Percentiles rank a stretch among this genome's conserved stretches.
Evolutionary conservation across 2,888 invertebrate species (phyloP).

Genomic region (Meandrusa payeni): DNA sequence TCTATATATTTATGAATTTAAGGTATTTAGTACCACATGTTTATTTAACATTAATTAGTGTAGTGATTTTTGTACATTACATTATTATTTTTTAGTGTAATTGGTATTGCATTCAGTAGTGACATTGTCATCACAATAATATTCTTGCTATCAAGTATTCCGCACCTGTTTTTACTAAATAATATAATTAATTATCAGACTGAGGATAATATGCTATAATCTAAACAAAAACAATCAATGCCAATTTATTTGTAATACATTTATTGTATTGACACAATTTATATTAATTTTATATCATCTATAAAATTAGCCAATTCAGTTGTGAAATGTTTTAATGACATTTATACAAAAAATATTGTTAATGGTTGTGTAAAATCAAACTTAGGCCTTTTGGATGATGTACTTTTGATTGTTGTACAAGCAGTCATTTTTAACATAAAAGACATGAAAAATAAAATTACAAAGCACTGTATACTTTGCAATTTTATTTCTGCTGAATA

Average conservation of each 20-base stretch:
- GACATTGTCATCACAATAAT: slow-evolving; percentile 22
- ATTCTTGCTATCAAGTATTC: slow-evolving; percentile 9
- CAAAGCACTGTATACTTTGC: too few species aligned
- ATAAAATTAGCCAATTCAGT: slow-evolving; percentile 1
- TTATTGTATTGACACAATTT: slow-evolving; percentile 3
- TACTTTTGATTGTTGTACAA: slow-evolving; percentile 31
- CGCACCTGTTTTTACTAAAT: slow-evolving; percentile 32
- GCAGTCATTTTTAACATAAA: too few species aligned
- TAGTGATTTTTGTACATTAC: slow-evolving; percentile 21
- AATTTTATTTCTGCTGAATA: too few species aligned
- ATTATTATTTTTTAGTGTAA: slow-evolving; percentile 13
- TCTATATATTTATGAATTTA: slow-evolving; percentile 14
- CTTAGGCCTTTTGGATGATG: slow-evolving; percentile 11
- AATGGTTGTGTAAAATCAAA: slow-evolving; percentile 23
- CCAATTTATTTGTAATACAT: slow-evolving; percentile 41
- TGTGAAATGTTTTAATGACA: slow-evolving; percentile 9
- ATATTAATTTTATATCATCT: slow-evolving; percentile 14
- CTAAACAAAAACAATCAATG: slow-evolving; percentile 54
- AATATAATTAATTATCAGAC: slow-evolving; percentile 35
- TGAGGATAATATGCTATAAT: slow-evolving; percentile 47
- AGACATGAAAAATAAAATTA: too few species aligned
- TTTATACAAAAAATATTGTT: slow-evolving; percentile 1
- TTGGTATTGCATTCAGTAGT: slow-evolving; percentile 16
- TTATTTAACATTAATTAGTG: slow-evolving; percentile 13
- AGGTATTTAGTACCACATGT: not conserved